These are phyloP conservation scores for Apamea crenata DNA, from an alignment of 2,888 invertebrate species.

Conservation along the genomic window DNA sequence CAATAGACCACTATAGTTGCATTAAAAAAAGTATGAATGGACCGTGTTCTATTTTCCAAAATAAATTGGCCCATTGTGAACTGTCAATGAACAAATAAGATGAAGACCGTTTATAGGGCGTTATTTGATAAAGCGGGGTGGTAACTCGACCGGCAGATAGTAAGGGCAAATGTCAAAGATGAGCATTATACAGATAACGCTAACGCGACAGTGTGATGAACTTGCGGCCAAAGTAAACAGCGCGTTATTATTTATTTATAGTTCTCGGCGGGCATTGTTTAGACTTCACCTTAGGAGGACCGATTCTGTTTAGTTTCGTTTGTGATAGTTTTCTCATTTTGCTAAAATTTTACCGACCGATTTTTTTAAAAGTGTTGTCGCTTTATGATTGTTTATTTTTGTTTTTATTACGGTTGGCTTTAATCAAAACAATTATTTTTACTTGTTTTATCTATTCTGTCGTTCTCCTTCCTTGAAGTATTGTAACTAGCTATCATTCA, in stretches of 20 bases:
- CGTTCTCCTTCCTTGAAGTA: slow-evolving; percentile 12
- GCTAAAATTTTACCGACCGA: no score
- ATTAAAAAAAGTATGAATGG: slow-evolving; percentile 62
- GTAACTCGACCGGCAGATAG: slow-evolving; percentile 83
- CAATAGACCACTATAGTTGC: slow-evolving; percentile 62
- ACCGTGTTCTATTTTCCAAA: slow-evolving; percentile 71
- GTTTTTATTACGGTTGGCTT: no score
- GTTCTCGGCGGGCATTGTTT: slow-evolving; percentile 66
- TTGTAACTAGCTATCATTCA: slow-evolving; percentile 17
- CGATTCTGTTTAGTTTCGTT: slow-evolving; percentile 20
- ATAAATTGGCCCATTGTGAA: slow-evolving; percentile 74
- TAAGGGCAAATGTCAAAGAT: slow-evolving; percentile 86
- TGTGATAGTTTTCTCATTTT: slow-evolving; percentile 24
- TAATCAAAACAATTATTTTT: no score
- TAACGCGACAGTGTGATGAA: slow-evolving; percentile 85
- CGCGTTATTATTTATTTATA: slow-evolving; percentile 74
- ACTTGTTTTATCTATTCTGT: not conserved
- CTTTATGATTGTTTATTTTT: not conserved
- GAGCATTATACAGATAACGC: slow-evolving; percentile 81
- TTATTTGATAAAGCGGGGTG: slow-evolving; percentile 83
- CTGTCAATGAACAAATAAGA: slow-evolving; percentile 82
- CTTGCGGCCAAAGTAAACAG: slow-evolving; percentile 81
- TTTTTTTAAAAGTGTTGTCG: not conserved
- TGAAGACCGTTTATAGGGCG: slow-evolving; percentile 81
- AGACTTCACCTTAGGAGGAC: slow-evolving; percentile 60